These are phyloP conservation scores for Phortica variegata DNA, from an alignment of 1,140 invertebrate genomes.

Conservation along the genomic window DNA sequence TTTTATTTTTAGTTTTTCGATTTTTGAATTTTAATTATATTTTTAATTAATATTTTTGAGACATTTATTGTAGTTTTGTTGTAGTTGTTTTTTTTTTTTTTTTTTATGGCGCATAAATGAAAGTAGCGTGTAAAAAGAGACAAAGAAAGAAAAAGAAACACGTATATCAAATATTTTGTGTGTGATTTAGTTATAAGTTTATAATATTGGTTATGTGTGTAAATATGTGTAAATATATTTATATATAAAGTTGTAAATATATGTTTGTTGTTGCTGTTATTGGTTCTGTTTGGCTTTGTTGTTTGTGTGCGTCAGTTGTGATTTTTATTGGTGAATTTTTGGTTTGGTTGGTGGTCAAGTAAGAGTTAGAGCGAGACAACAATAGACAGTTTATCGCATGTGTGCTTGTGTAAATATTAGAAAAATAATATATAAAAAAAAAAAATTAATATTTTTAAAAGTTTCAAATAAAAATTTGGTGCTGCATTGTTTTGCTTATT, in stretches of 20 bases:
- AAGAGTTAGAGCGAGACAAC: too few species aligned
- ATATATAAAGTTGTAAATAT: too few species aligned
- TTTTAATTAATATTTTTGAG: slow-evolving; percentile 18
- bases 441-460: slow-evolving; percentile 5
- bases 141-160: slow-evolving; percentile 52
- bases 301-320: slow-evolving; percentile 34
- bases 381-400: too few species aligned
- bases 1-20: slow-evolving; percentile 10
- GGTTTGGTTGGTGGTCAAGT: too few species aligned
- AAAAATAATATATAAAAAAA: not conserved
- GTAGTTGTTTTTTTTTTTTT: slow-evolving; percentile 18
- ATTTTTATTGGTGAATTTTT: too few species aligned
- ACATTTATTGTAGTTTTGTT: slow-evolving; percentile 34
- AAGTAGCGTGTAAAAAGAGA: slow-evolving; percentile 54
- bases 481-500: too few species aligned
- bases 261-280: not conserved
- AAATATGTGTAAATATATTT: slow-evolving; percentile 2
- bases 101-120: slow-evolving; percentile 41
- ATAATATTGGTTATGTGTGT: slow-evolving; percentile 42
- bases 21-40: slow-evolving; percentile 21
- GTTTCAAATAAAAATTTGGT: too few species aligned
- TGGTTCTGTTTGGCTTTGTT: slow-evolving; percentile 9
- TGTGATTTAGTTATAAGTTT: slow-evolving; percentile 41
- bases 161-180: slow-evolving; percentile 54
- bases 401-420: too few species aligned